A percentile compares a stretch with the other conserved stretches of the same genome.
Conservation (phyloP, 2,888 invertebrate species). For the Tenthredo scrophulariae region DNA sequence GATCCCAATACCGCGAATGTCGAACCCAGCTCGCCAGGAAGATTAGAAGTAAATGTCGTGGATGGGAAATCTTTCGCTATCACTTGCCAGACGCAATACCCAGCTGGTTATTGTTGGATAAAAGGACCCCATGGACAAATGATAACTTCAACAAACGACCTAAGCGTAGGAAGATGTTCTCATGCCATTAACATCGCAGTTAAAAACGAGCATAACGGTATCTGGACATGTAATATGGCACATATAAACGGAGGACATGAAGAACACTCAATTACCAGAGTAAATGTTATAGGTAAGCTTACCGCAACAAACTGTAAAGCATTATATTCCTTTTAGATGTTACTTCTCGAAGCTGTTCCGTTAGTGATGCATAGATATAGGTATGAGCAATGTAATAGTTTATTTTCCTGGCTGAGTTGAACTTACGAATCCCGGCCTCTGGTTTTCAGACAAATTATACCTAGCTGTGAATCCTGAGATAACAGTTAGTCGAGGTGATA, state of each 20-base stretch:
- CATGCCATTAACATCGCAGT: not conserved
- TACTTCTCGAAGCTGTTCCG: not conserved
- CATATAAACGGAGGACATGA: slow-evolving; percentile 35
- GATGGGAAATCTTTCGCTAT: slow-evolving; percentile 14
- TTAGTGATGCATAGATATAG: too few species aligned
- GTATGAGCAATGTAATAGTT: not conserved
- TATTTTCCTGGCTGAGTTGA: not conserved
- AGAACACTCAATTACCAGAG: slow-evolving; percentile 30
- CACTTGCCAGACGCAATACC: slow-evolving; percentile 45
- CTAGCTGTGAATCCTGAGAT: slow-evolving; percentile 9
- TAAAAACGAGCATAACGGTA: slow-evolving; percentile 1
- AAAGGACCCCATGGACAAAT: slow-evolving; percentile 28
- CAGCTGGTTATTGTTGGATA: slow-evolving; percentile 45
- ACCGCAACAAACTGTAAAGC: too few species aligned
- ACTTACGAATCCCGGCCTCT: not conserved
- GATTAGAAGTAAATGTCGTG: not conserved
- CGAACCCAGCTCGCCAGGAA: not conserved
- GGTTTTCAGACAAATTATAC: slow-evolving; percentile 37
- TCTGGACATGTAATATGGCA: slow-evolving; percentile 43
- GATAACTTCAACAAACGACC: slow-evolving; percentile 6
- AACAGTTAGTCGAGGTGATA: slow-evolving; percentile 1
- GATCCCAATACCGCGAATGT: not conserved
- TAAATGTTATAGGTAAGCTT: slow-evolving; percentile 33
- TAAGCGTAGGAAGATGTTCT: slow-evolving; percentile 24
- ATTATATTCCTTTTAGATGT: not conserved